A percentile compares a stretch with the other conserved stretches of the same genome.
phyloP scores from a whole-genome alignment of 2,888 invertebrate species.

The Pollenia labialis region DNA sequence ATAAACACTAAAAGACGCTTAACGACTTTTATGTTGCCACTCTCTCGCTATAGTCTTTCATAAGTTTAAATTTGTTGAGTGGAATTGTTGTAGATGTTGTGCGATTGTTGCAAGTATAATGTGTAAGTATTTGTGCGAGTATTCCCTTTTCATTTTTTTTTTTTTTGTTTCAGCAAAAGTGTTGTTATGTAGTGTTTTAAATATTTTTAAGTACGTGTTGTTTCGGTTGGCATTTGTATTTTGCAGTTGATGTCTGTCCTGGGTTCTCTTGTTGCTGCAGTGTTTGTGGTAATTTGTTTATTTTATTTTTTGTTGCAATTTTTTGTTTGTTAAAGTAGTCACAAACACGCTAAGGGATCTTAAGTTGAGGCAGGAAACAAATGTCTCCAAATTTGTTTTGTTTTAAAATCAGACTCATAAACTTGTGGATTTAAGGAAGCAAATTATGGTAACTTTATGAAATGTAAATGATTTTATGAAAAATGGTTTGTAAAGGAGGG shows the following conservation, averaged over 20 bases:
- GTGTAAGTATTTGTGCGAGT: not conserved
- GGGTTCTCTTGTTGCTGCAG: conserved; percentile 34
- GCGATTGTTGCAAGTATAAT: conserved; percentile 49
- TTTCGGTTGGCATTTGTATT: conserved; percentile 19
- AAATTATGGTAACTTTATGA: conserved; percentile 57
- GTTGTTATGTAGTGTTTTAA: conserved; percentile 46
- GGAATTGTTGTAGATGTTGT: conserved; percentile 38
- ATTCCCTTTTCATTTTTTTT: conserved; percentile 12
- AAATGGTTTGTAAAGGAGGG: not conserved
- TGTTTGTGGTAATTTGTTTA: conserved; percentile 70
- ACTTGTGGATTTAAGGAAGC: conserved; percentile 53
- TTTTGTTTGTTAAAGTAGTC: conserved; percentile 11
- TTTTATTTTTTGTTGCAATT: conserved; percentile 34
- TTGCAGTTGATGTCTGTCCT: conserved; percentile 33
- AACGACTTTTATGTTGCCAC: conserved; percentile 71
- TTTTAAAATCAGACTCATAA: conserved; percentile 34
- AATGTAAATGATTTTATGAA: not conserved
- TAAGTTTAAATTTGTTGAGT: conserved; percentile 31
- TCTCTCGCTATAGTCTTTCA: conserved; percentile 53
- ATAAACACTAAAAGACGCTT: conserved; percentile 74
- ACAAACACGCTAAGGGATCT: conserved; percentile 33
- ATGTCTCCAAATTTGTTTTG: conserved; percentile 59
- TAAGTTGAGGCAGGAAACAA: conserved; percentile 40
- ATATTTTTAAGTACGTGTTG: conserved; percentile 51
- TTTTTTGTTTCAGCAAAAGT: conserved; percentile 45